Conservation (phyloP, 2,888 invertebrate genomes). For the Amiota communis region DNA sequence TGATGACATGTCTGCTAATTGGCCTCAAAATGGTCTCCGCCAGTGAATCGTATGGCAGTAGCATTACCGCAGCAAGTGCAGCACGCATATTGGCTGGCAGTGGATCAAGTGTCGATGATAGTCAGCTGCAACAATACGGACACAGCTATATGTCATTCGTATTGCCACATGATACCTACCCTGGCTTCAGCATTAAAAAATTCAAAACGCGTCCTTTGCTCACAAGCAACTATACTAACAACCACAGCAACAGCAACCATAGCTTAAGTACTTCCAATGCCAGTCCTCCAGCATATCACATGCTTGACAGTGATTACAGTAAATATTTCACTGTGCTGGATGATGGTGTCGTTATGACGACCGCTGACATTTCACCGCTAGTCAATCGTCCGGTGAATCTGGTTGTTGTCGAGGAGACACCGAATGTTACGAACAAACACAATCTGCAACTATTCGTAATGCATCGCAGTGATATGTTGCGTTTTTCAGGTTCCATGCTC, state of each 20-base stretch:
- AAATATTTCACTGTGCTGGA: slow-evolving; percentile 90
- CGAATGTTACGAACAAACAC: slow-evolving; percentile 86
- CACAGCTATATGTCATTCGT: slow-evolving; percentile 75
- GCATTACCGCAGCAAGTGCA: slow-evolving; percentile 63
- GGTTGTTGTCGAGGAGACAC: slow-evolving; percentile 86
- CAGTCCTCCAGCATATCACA: slow-evolving; percentile 73
- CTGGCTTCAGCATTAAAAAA: slow-evolving; percentile 89
- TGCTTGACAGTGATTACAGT: slow-evolving; percentile 86
- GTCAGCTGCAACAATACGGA: slow-evolving; percentile 38
- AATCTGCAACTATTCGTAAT: slow-evolving; percentile 87
- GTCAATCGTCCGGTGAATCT: slow-evolving; percentile 87
- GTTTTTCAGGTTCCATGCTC: slow-evolving; percentile 80
- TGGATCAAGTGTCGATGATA: slow-evolving; percentile 43
- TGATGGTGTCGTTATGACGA: slow-evolving; percentile 93
- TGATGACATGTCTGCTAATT: slow-evolving; percentile 11
- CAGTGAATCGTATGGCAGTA: slow-evolving; percentile 46
- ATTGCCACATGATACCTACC: slow-evolving; percentile 91
- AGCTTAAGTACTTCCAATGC: slow-evolving; percentile 35
- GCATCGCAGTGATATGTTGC: slow-evolving; percentile 86
- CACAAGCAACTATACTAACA: slow-evolving; percentile 22
- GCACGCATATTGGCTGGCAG: slow-evolving; percentile 66
- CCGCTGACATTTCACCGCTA: slow-evolving; percentile 86
- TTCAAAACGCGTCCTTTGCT: slow-evolving; percentile 75
- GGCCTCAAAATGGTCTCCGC: slow-evolving; percentile 3
- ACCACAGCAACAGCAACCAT: slow-evolving; percentile 35